Evolutionary conservation across 2,888 invertebrate species (phyloP).

Genomic region (Tetrapedia diversipes): DNA sequence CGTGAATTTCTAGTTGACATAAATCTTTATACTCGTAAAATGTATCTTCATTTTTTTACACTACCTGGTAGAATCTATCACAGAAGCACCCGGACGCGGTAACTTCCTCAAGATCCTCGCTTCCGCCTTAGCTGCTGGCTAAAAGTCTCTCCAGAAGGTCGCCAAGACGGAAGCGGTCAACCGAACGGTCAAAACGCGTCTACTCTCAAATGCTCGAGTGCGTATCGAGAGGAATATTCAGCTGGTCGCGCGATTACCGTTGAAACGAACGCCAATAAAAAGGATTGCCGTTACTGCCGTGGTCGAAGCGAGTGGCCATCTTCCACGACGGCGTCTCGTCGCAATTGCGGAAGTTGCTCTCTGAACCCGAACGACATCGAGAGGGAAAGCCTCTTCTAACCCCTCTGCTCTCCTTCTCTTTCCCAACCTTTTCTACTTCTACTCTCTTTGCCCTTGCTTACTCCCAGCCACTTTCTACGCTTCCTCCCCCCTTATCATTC

Average conservation of each 20-base stretch:
- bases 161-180: not conserved
- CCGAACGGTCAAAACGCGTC: constrained; percentile 24
- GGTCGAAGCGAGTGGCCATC: constrained; percentile 58
- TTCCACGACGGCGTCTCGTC: constrained; percentile 48
- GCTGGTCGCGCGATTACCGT: constrained; percentile 25
- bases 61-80: no score
- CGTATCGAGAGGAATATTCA: constrained; percentile 30
- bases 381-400: constrained; percentile 65
- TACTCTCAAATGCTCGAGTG: not conserved
- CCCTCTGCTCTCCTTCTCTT: not conserved
- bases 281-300: constrained; percentile 45
- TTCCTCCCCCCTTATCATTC: not conserved
- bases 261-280: constrained; percentile 82
- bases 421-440: no score
- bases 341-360: constrained; percentile 67
- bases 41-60: no score
- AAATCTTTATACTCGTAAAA: no score
- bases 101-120: constrained; percentile 18
- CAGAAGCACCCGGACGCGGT: not conserved
- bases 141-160: constrained; percentile 20
- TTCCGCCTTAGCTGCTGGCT: constrained; percentile 15
- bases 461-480: not conserved
- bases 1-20: no score
- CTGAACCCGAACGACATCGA: constrained; percentile 53
- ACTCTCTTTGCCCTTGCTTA: no score